Evolutionary conservation across 2,113 vertebrate species (phyloP).

Genomic region (Cochlearius cochlearius): DNA sequence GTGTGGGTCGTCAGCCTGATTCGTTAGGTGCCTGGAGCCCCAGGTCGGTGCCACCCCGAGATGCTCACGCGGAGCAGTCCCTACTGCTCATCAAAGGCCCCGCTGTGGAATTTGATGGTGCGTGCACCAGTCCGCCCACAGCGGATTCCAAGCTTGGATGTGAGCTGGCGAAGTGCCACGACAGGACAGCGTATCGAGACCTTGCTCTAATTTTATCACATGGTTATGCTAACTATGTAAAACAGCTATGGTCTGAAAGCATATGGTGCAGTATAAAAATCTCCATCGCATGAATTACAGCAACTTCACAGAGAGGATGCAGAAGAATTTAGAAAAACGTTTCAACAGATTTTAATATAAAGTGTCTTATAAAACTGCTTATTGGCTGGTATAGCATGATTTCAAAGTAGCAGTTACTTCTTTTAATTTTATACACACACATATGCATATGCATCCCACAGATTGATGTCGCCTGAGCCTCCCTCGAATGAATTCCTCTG

Average conservation of each 20-base stretch:
- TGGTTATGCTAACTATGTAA: slow-evolving; percentile 19
- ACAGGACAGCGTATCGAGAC: background rate
- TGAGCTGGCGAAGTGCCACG: background rate
- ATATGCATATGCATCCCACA: background rate
- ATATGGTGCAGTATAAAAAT: slow-evolving; percentile 46
- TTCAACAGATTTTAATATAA: slow-evolving; percentile 19
- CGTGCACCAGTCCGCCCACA: background rate
- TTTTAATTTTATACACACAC: background rate
- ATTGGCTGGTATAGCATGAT: background rate
- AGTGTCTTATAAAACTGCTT: background rate
- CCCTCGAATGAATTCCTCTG: background rate
- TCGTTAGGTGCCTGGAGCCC: background rate
- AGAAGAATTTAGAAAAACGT: background rate
- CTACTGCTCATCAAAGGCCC: background rate
- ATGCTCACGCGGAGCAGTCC: background rate
- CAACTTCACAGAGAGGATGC: background rate
- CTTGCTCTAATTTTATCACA: slow-evolving; percentile 42
- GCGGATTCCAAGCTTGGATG: background rate
- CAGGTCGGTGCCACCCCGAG: background rate
- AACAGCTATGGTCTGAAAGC: background rate
- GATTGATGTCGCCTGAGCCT: background rate
- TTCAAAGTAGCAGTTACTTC: background rate
- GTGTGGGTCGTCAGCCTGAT: background rate
- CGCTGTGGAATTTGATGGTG: background rate
- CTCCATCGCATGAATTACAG: slow-evolving; percentile 1